A percentile compares a stretch with the other conserved stretches of the same genome.
Evolutionary conservation across 2,797 vertebrate genomes (phyloP).

Genomic region (Sebastes cheni): DNA sequence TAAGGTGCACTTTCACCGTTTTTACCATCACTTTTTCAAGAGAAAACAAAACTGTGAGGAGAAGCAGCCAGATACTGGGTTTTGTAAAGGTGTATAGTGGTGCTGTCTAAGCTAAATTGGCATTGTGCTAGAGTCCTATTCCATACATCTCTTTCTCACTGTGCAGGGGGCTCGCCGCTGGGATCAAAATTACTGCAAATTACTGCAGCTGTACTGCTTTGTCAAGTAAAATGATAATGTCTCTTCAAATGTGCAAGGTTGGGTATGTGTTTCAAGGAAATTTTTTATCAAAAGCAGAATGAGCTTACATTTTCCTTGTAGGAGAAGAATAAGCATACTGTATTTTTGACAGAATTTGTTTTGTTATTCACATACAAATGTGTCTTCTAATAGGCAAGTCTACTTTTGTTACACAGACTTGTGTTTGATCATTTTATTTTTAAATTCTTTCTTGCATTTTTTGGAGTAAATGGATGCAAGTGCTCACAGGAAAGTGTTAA

Average conservation of each 20-base stretch:
- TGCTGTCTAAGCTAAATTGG: slow-evolving; percentile 67
- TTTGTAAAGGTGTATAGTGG: slow-evolving; percentile 75
- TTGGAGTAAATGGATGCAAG: slow-evolving; percentile 49
- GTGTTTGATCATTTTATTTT: slow-evolving; percentile 57
- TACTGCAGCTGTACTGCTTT: slow-evolving; percentile 32
- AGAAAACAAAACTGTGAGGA: slow-evolving; percentile 84
- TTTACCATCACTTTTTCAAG: slow-evolving; percentile 83
- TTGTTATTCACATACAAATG: slow-evolving; percentile 50
- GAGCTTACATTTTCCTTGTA: slow-evolving; percentile 9
- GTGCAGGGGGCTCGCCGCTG: slow-evolving; percentile 33
- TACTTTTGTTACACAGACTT: slow-evolving; percentile 29
- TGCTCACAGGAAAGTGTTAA: slow-evolving; percentile 41
- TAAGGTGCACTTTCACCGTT: slow-evolving; percentile 79
- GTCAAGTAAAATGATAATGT: slow-evolving; percentile 40
- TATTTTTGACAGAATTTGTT: slow-evolving; percentile 45
- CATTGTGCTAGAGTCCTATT: slow-evolving; percentile 39
- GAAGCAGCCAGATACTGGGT: slow-evolving; percentile 73
- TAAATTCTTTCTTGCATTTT: slow-evolving; percentile 38
- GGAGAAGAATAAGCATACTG: slow-evolving; percentile 13
- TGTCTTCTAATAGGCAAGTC: slow-evolving; percentile 42
- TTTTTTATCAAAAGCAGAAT: slow-evolving; percentile 35
- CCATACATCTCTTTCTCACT: slow-evolving; percentile 36
- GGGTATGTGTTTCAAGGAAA: slow-evolving; percentile 40
- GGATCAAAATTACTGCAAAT: slow-evolving; percentile 47
- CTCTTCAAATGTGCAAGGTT: slow-evolving; percentile 31